Evolutionary conservation across 2,113 vertebrate genomes (phyloP), one percentile per base, ranked within the genome.

Genomic region (Seriola dumerili): DNA sequence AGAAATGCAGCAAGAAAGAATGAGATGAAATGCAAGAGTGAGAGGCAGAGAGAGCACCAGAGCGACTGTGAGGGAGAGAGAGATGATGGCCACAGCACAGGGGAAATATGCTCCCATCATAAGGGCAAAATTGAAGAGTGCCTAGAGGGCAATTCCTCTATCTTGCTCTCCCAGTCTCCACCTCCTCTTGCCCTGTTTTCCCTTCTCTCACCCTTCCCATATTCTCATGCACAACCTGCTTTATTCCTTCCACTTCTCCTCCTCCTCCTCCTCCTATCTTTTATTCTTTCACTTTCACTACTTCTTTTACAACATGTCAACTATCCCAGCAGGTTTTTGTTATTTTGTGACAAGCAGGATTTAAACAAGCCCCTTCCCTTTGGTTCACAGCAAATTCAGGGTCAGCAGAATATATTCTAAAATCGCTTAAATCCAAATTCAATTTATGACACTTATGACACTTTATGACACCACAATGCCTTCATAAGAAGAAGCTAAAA

Each of bases 81-180:
- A 63, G 80, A 86, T 83, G 90, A 85, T 86, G 80, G 89, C 78
- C 78, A 44, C 88, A 89, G 68, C 90, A 90, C 91, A 77, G 76
- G 91, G 91, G 88, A 92, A 92, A 92, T 94, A 88, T 91, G 80
- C 62, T 88, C 76, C 86, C 78, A 89, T 92, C 92, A 88, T 91
- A 64, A 84, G 88, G 90, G 87, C 76, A 91, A 85, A 87, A 88
- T 89, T 88, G 78, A 92, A 87, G 80, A 90, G 86, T 67, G 90
- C 88, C 90, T 86, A 16, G 83, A 78, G 89, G 88, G 82, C 74
- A 87, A 76, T 91, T 91, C 77, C 79, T 88, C 80, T 85, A 57
- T 85, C 76, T 86, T 40, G 4, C 63, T 68, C 48, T 69, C 75
- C 21, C 38, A 13, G 50, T 78, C 81, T 61, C 63, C 86, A 80